Conservation (phyloP, 2,797 vertebrate species). For the Galagoides demidoff region DNA sequence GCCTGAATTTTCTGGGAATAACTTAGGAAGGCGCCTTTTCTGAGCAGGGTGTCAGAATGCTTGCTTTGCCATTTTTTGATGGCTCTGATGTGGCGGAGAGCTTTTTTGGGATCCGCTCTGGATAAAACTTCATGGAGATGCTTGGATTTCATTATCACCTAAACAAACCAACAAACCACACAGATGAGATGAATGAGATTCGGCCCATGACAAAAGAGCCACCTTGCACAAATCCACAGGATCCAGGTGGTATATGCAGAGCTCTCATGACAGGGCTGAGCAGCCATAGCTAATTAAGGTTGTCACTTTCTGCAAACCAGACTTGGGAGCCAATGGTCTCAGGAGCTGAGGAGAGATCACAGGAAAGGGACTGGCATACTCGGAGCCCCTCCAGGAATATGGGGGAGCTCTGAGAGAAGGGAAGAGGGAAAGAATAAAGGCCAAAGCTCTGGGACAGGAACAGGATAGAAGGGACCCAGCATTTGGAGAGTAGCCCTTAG, state of each 20-base stretch:
- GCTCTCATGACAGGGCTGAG: fast-evolving
- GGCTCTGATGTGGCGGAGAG: conserved; percentile 89
- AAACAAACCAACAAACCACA: not conserved
- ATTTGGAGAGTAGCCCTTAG: not conserved
- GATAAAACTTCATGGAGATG: conserved; percentile 91
- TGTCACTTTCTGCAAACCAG: not conserved
- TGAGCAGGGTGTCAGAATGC: conserved; percentile 82
- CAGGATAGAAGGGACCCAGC: not conserved
- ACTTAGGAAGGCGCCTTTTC: conserved; percentile 92
- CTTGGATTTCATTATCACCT: conserved; percentile 94
- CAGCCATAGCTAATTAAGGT: not conserved
- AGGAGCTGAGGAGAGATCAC: not conserved
- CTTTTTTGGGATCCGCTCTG: conserved; percentile 89
- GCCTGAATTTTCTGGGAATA: conserved; percentile 93
- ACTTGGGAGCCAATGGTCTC: not conserved
- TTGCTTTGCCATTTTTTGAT: conserved; percentile 93
- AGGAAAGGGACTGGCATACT: not conserved
- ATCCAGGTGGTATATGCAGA: not conserved
- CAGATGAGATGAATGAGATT: not conserved
- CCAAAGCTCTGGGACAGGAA: no score
- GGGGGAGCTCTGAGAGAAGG: not conserved
- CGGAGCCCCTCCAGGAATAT: not conserved
- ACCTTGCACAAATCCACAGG: not conserved
- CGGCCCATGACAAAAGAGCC: not conserved
- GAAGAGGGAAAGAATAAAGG: not conserved